Evolutionary conservation across 2,113 vertebrate species (phyloP), one percentile per base, ranked within the genome.

Genomic region (Chloebia gouldiae): DNA sequence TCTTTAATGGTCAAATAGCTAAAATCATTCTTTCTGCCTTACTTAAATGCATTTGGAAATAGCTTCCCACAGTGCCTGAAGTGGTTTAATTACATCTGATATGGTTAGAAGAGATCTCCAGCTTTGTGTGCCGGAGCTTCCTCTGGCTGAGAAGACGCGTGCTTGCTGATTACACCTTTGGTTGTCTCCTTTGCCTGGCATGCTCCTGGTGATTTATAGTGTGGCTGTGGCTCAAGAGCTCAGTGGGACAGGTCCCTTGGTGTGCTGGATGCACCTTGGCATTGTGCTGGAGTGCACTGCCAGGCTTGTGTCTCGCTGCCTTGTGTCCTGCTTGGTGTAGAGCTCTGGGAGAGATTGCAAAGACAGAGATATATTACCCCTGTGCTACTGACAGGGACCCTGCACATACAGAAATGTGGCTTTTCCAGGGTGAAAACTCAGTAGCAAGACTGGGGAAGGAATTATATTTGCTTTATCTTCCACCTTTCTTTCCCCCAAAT

Each of bases 1-100:
- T 83, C 86, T 71, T 45, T 60, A 96, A 76, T 93, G 87, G 35
- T 83, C 69, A 53, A 33, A 19, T 61, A 94, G 88, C 61, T 88
- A 81, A 91, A 95, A 88, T 69, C 39, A 71, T 86, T 70, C 71
- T 80, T 85, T 82, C 59, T 88, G 54, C 27, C 39, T 73, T 77
- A 56, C 54, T 90, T 64, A 88, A 44, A 82, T 83, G 56, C 81
- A 49, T 93, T 95, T 95, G 70, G 47, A 93, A 95, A 75, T 78
- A 57, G 53, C 76, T 91, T 93, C 91, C 91, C 57, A 70, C 89
- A 45, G 81, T 91, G 65, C 76, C 92, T 92, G 86, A 81, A 97
- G 86, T 87, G 81, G 35, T 87, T 90, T 95, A 84, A 95, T 95
- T 86, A 68, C 72, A 79, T 75, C 65, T 88, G 92, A 44, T 81